Evolutionary conservation across 1,140 invertebrate species (phyloP).

Genomic region (Pseudachorutes palmiensis): DNA sequence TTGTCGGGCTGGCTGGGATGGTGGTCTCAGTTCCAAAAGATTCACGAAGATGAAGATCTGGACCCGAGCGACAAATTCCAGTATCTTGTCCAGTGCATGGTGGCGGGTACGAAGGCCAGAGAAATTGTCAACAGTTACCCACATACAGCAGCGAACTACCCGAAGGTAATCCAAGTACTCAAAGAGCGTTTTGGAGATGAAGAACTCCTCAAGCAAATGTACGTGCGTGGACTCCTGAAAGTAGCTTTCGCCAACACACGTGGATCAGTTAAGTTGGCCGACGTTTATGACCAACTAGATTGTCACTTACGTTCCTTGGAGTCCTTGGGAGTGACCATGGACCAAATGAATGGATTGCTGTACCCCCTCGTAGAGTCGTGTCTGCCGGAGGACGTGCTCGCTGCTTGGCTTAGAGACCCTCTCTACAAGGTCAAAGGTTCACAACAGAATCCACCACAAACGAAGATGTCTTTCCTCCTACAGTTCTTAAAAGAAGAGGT

Average conservation of each 20-base stretch:
- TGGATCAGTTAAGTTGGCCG: neutral
- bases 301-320: slow-evolving; percentile 17
- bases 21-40: slow-evolving; percentile 42
- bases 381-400: slow-evolving; percentile 24
- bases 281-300: slow-evolving; percentile 9
- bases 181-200: slow-evolving; percentile 12
- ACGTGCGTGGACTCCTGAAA: slow-evolving; percentile 15
- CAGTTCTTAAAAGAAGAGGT: neutral
- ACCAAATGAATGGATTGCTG: slow-evolving; percentile 41
- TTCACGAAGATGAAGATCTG: slow-evolving; percentile 40
- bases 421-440: neutral
- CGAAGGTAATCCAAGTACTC: slow-evolving; percentile 14
- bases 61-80: slow-evolving; percentile 40
- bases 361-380: slow-evolving; percentile 25
- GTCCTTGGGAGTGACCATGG: slow-evolving; percentile 36
- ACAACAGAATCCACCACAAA: neutral
- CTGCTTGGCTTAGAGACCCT: slow-evolving; percentile 38
- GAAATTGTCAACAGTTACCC: slow-evolving; percentile 23
- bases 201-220: slow-evolving; percentile 12
- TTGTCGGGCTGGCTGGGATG: slow-evolving; percentile 42
- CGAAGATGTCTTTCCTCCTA: neutral
- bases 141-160: slow-evolving; percentile 18
- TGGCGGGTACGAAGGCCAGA: neutral
- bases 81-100: slow-evolving; percentile 28
- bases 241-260: neutral